Base-by-base conservation (phyloP, 2,797 vertebrate genomes). In the Cyprinodon diabolis region DNA sequence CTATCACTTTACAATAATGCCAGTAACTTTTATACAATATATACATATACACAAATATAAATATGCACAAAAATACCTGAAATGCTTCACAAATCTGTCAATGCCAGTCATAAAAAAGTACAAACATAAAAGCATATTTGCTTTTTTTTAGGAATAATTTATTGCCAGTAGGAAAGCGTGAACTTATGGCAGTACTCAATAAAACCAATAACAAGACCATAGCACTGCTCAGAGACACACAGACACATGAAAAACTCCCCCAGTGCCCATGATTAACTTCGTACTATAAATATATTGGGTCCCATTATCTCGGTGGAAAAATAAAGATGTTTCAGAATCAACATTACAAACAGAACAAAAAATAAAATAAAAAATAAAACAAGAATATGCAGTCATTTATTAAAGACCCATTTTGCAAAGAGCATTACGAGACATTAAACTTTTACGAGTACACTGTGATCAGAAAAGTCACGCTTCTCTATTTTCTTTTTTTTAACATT, bases 81-180 rank as follows among this genome's bases (percentile, higher is more conserved):
- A 45, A 54, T 25, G 6, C 60, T 52, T 40, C 14, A 10, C 6
- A 30, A 48, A 49, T 52, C 2, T 48, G n/a, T 66, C 43, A 13
- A 30, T 4, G 12, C 0, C 15, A 30, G 30, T 58, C n/a, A 35
- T 51, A n/a, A 51, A 77, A 71, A n/a, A 6, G 21, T 4, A 11
- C 62, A 40, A 19, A 40, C 45, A 65, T 66, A 60, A 45, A 71
- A 66, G 71, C 85, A 89, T 90, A 81, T 72, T 68, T 75, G 81
- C 73, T 84, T 12, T 83, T 99, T 87, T 97, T 98, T 96, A 97
- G 97, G 97, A 99, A 99, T 99, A 99, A 99, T 99, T 99, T 99
- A 99, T 99, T 99, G 96, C 98, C 98, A 97, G 96, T 99, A 99
- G 96, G 97, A 99, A 99, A 99, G 97, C 96, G 94, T 96, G 96